Base-by-base conservation (phyloP, 1,140 invertebrate species). In the Brachionus sp. region DNA sequence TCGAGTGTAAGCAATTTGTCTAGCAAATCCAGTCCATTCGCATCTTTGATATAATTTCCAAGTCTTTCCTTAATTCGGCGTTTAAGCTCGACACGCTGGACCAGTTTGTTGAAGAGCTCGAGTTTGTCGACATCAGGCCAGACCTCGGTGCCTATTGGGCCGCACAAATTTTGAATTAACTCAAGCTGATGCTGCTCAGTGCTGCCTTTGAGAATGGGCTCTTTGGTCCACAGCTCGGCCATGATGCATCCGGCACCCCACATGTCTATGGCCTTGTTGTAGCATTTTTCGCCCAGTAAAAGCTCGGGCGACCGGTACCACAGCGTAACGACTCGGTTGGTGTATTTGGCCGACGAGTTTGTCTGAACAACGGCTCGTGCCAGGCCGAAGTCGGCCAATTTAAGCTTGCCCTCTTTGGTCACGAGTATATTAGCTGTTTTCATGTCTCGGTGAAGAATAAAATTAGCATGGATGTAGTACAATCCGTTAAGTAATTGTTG, bases 361-460 rank as follows among this genome's bases (percentile, higher is more conserved):
- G 68, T 25, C 39, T 83, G 10, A n/a, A 94, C 96, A 87, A 96
- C 96, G 1, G 95, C 95, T 87, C 96, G 90, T 5, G 91, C 90
- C n/a, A 91, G 85, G 23, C 91, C 90, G 85, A 91, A 91, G 85
- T 91, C 90, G 4, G 90, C 90, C 29, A 91, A 84, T 85, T 90
- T 91, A 3, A 91, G 85, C 0, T 95, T 92, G n/a, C 98, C 97
- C 90, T 93, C 93, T 89, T 97, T 98, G 2, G 96, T 98, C 70
- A 99, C 96, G 2, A 99, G 90, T 68, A 99, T 95, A 91, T 99
- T 99, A 0, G 97, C 97, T 57, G 98, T 95, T 90, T 99, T 99
- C 95, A 99, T 98, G 87, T 98, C 96, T 86, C 96, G 91, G 87
- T 96, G 95, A 0, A 97, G 88, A 85, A 94, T 93, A 88, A 97